Base-by-base conservation (phyloP, 1,140 invertebrate genomes). In the Aphelenchoides besseyi region DNA sequence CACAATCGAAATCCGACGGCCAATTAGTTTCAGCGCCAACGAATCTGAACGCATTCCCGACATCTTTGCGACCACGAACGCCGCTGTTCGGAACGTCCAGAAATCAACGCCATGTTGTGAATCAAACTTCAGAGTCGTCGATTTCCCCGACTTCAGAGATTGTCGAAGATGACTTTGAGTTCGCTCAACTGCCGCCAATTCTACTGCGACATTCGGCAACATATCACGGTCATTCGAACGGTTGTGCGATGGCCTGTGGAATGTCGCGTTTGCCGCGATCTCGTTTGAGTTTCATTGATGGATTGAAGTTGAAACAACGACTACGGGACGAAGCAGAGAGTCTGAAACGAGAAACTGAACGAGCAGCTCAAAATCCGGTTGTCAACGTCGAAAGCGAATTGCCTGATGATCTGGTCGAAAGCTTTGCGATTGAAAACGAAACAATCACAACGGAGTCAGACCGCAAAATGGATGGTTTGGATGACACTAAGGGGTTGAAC, bases 381-480 rank as follows among this genome's bases (percentile, higher is more conserved):
- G n/a, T n/a, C n/a, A n/a, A n/a, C n/a, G n/a, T n/a, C n/a, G n/a
- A n/a, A n/a, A n/a, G n/a, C n/a, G 63, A 66, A 29, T 32, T 66
- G 63, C 63, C 63, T 12, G 48, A 16, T 30, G 63, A 66, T 53
- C 30, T 66, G 3, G 63, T 66, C 16, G 63, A 66, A 30, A 66
- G 63, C 36, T 66, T 66, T 30, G 63, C 16, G 28, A 33, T 66
- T 26, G 63, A 66, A 29, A 53, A 16, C 28, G 32, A 59, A 5
- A 66, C 32, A 32, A 53, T 2, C n/a, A 41, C 1, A 33, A 66
- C 0, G 63, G 59, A 1, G 2, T 18, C 59, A 36, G n/a, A n/a
- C n/a, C n/a, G n/a, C n/a, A n/a, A n/a, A n/a, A n/a, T n/a, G n/a
- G n/a, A n/a, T n/a, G n/a, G n/a, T n/a, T n/a, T n/a, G n/a, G n/a